These are phyloP conservation scores for Ctenomys sociabilis DNA, from an alignment of 2,113 vertebrate species.

Conservation along the genomic window DNA sequence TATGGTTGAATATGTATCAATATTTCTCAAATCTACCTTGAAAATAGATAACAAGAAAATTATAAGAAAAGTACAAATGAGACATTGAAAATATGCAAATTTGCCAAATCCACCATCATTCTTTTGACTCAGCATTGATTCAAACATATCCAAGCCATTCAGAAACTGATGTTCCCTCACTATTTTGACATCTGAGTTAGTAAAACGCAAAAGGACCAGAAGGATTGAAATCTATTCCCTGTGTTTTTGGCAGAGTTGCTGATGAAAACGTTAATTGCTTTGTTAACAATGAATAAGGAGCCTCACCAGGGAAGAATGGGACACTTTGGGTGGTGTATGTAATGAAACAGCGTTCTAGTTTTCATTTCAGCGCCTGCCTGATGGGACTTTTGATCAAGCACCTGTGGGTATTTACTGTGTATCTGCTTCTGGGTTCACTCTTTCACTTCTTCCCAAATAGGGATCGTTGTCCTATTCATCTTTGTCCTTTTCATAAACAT, in stretches of 20 bases:
- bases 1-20: not conserved
- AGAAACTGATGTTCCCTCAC: not conserved
- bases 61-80: not conserved
- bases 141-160: slow-evolving; percentile 1
- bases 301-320: not conserved
- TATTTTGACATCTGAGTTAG: slow-evolving; percentile 32
- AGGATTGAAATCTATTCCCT: not conserved
- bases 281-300: not conserved
- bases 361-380: not conserved
- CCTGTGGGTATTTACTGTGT: not conserved
- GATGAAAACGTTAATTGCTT: not conserved
- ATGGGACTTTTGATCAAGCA: not conserved
- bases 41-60: slow-evolving; percentile 46
- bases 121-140: not conserved
- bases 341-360: not conserved
- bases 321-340: not conserved
- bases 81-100: slow-evolving; percentile 21
- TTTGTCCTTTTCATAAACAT: not conserved
- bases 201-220: not conserved
- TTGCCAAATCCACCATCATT: not conserved
- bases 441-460: not conserved
- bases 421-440: not conserved
- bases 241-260: not conserved
- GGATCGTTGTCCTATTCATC: not conserved
- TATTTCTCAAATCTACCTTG: slow-evolving; percentile 42